phyloP scores from a whole-genome alignment of 2,113 vertebrate genomes.

The Trachemys scripta region DNA sequence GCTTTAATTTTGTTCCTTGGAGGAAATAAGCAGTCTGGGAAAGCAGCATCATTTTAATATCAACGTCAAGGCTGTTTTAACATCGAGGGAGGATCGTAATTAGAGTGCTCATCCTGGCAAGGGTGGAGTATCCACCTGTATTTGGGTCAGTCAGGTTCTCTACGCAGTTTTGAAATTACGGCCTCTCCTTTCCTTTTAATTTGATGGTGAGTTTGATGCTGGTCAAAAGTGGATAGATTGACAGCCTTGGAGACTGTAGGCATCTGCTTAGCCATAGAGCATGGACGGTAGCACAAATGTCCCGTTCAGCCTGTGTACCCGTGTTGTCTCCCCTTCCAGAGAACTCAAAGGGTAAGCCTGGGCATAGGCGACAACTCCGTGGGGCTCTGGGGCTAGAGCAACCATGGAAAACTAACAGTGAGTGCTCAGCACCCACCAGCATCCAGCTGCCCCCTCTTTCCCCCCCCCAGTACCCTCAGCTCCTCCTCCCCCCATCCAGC shows the following conservation, averaged over 20 bases:
- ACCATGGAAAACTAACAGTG: too few species aligned
- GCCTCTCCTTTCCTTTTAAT: constrained; percentile 2
- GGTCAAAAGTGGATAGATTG: background rate
- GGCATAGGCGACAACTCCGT: too few species aligned
- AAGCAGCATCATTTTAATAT: background rate
- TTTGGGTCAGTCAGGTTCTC: background rate
- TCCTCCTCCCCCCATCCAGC: too few species aligned
- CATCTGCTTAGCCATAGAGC: background rate
- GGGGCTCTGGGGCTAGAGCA: too few species aligned
- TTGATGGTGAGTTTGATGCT: background rate
- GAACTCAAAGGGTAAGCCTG: background rate
- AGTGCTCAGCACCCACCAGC: too few species aligned
- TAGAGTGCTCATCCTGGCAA: background rate
- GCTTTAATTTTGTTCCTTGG: constrained; percentile 59
- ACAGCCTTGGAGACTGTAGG: background rate
- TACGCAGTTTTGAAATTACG: background rate
- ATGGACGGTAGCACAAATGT: background rate
- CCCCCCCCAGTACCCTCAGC: too few species aligned
- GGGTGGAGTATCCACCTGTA: background rate
- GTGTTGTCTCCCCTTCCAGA: background rate
- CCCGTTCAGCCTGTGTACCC: background rate
- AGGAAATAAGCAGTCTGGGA: constrained; percentile 14
- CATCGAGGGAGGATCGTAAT: background rate
- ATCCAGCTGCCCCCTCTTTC: too few species aligned
- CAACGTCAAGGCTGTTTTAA: background rate